Conservation (phyloP, 2,888 invertebrate genomes). For the Camptogramma bilineatum region DNA sequence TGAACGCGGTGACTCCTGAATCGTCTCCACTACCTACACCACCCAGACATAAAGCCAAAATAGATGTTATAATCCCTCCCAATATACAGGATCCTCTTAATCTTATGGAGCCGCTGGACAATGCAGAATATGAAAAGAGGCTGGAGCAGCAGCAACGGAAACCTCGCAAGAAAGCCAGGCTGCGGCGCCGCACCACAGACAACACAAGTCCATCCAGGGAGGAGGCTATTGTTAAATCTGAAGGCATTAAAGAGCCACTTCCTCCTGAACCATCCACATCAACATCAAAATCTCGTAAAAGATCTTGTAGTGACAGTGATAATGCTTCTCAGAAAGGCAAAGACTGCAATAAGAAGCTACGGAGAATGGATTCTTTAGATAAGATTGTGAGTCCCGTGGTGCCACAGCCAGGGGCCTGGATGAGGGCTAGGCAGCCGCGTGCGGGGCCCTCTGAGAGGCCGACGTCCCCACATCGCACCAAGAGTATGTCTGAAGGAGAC, state of each 20-base stretch:
- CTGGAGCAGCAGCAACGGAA: constrained; percentile 89
- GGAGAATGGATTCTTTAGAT: constrained; percentile 91
- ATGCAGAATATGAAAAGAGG: constrained; percentile 93
- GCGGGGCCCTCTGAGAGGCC: constrained; percentile 74
- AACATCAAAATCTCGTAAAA: constrained; percentile 72
- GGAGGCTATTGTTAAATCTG: constrained; percentile 56
- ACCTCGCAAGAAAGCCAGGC: constrained; percentile 89
- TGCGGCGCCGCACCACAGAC: constrained; percentile 79
- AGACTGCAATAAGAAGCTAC: constrained; percentile 80
- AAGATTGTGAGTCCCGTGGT: constrained; percentile 97
- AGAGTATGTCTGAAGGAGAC: constrained; percentile 69
- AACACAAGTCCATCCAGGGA: constrained; percentile 68
- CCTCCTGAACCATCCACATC: constrained; percentile 74
- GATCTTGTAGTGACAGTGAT: constrained; percentile 85
- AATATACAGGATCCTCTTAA: constrained; percentile 97
- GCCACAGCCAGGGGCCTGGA: constrained; percentile 95
- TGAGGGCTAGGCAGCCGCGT: constrained; percentile 80
- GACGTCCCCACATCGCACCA: constrained; percentile 76
- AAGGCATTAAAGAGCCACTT: constrained; percentile 70
- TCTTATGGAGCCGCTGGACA: constrained; percentile 91
- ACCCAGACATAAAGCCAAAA: constrained; percentile 90
- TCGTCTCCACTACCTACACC: constrained; percentile 96
- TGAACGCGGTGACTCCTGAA: constrained; percentile 96
- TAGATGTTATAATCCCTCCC: constrained; percentile 96
- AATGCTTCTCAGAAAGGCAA: constrained; percentile 83